Evolutionary conservation across 1,140 invertebrate genomes (phyloP).

Genomic region (Pectinophora gossypiella): DNA sequence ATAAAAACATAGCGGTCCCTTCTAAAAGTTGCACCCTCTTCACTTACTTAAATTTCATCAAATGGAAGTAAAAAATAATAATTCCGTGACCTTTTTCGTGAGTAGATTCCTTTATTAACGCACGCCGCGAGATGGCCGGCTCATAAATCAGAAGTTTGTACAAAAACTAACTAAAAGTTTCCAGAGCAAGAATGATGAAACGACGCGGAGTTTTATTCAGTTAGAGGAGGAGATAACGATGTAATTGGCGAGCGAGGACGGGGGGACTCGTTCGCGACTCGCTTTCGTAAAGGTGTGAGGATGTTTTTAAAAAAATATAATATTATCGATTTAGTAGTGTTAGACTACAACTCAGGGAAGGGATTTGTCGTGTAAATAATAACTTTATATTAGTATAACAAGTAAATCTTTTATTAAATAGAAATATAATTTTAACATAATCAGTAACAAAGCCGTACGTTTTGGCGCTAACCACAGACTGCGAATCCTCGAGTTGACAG

Average conservation of each 20-base stretch:
- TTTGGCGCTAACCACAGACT: too few relatives aligned
- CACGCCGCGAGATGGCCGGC: constrained; percentile 23
- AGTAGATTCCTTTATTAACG: constrained; percentile 37
- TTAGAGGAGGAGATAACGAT: constrained; percentile 49
- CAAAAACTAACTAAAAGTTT: constrained; percentile 64
- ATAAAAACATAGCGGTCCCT: too few relatives aligned
- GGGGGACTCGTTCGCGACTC: too few relatives aligned
- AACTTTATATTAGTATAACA: too few relatives aligned
- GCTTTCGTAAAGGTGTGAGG: not conserved
- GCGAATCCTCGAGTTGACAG: too few relatives aligned
- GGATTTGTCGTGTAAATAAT: too few relatives aligned
- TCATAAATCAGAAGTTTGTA: constrained; percentile 55
- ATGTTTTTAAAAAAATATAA: too few relatives aligned
- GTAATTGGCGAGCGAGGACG: constrained; percentile 47
- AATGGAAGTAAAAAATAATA: constrained; percentile 20
- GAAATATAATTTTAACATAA: too few relatives aligned
- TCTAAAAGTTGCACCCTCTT: constrained; percentile 11
- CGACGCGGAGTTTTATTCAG: constrained; percentile 54
- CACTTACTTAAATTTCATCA: constrained; percentile 25
- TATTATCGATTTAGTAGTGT: too few relatives aligned
- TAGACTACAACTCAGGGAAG: too few relatives aligned
- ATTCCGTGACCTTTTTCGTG: constrained; percentile 26
- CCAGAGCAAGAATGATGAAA: constrained; percentile 46
- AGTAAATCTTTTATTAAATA: too few relatives aligned
- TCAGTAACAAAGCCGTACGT: too few relatives aligned